Conservation (phyloP, 2,113 vertebrate species). For the Oriolus oriolus region DNA sequence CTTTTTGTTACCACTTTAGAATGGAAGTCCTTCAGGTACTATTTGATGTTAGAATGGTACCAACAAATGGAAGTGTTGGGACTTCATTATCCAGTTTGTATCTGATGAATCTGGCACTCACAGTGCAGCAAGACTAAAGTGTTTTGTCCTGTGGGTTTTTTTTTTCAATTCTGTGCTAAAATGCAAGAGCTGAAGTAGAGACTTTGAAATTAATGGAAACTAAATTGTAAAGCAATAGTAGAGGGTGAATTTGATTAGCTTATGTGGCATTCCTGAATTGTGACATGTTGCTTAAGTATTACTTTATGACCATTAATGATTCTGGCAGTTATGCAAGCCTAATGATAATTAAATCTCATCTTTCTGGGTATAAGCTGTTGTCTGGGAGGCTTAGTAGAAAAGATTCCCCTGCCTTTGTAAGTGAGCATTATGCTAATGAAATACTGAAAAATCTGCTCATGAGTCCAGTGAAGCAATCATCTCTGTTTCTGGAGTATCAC, state of each 20-base stretch:
- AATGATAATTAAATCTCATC: not conserved
- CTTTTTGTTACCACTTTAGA: not conserved
- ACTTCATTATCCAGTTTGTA: not conserved
- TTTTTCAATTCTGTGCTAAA: not conserved
- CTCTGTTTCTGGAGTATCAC: not conserved
- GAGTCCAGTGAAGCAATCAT: not conserved
- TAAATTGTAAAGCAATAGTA: not conserved
- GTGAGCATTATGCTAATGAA: not conserved
- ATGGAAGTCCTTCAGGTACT: not conserved
- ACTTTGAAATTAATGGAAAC: not conserved
- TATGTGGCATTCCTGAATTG: not conserved
- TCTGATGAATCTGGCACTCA: not conserved
- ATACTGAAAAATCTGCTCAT: not conserved
- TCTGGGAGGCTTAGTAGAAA: not conserved
- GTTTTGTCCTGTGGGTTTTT: not conserved
- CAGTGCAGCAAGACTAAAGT: not conserved
- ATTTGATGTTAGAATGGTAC: not conserved
- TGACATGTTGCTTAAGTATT: not conserved
- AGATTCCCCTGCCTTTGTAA: not conserved
- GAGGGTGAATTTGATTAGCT: not conserved
- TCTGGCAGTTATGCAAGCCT: not conserved
- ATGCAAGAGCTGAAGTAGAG: not conserved
- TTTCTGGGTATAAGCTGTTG: not conserved
- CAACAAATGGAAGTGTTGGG: not conserved
- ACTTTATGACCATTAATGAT: not conserved